Evolutionary conservation across 2,888 invertebrate species (phyloP), one percentile per base, ranked within the genome.

Genomic region (Chouioia cunea): DNA sequence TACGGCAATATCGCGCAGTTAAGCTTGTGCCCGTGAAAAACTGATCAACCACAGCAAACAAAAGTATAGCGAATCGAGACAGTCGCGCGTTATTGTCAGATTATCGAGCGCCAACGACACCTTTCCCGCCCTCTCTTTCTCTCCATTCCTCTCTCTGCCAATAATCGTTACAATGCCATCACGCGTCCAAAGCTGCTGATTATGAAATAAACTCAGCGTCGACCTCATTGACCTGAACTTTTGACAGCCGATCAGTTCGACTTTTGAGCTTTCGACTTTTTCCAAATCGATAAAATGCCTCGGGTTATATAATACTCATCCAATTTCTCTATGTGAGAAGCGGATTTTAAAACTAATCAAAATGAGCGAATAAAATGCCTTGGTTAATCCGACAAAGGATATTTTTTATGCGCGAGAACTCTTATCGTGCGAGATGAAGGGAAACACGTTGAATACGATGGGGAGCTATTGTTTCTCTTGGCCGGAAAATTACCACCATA

Each of bases 71-170:
- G 58, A 50, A 68, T 66, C 68, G 74, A 67, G 74, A 76, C 77
- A 80, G 78, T 76, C 75, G 78, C 79, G 77, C 79, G 80, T 81
- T 82, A 83, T 81, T 79, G 84, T 82, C 83, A 80, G 81, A 83
- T 81, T 81, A 81, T 60, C 47, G 62, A 47, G 65, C 50, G 78
- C 79, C 78, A 77, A 78, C 36, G 36, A 36, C 36, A 36, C 4
- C 12, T 36, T 6, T 12, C 2, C 27, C 27, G 27, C 2, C 36
- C 1, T 1, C 36, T 36, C 10, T n/a, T n/a, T n/a, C n/a, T 82
- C 82, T 84, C 82, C 81, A 83, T n/a, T 81, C 80, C 78, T 75
- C n/a, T 22, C 81, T 83, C 82, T 83, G 83, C 82, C 84, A 81
- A 84, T 83, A 83, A 82, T 75, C 79, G 79, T 36, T 10, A 65